Evolutionary conservation across 2,888 invertebrate species (phyloP).

Genomic region (Cepaea hortensis): DNA sequence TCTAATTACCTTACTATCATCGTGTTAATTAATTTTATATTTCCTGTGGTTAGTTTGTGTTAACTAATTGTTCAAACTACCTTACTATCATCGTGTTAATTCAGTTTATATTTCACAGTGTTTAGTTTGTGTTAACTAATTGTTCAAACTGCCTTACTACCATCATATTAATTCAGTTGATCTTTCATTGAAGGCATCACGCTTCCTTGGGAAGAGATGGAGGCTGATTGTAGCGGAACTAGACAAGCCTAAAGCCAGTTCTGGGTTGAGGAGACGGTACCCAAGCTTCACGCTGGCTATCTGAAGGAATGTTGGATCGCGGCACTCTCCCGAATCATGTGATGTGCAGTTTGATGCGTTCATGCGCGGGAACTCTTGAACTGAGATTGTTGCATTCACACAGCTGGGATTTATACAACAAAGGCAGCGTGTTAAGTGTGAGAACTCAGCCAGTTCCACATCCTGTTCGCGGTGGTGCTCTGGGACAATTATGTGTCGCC

Average conservation of each 20-base stretch:
- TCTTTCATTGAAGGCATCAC: not conserved
- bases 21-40: no score
- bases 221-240: no score
- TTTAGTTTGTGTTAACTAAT: no score
- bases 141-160: no score
- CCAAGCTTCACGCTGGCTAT: not conserved
- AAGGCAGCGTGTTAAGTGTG: not conserved
- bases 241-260: not conserved
- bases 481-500: conserved; percentile 40
- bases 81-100: no score
- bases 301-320: conserved; percentile 37
- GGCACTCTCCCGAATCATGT: not conserved
- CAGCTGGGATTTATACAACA: not conserved
- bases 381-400: not conserved
- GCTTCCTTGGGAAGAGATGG: not conserved
- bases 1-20: no score
- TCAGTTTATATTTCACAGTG: no score
- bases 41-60: no score
- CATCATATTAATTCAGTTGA: not conserved
- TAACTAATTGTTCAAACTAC: no score
- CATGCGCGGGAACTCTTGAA: not conserved
- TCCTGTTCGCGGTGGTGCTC: conserved; percentile 1
- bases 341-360: not conserved
- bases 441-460: not conserved
- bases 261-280: not conserved